phyloP scores from a whole-genome alignment of 2,888 invertebrate species.

The Dynastes hyllus region DNA sequence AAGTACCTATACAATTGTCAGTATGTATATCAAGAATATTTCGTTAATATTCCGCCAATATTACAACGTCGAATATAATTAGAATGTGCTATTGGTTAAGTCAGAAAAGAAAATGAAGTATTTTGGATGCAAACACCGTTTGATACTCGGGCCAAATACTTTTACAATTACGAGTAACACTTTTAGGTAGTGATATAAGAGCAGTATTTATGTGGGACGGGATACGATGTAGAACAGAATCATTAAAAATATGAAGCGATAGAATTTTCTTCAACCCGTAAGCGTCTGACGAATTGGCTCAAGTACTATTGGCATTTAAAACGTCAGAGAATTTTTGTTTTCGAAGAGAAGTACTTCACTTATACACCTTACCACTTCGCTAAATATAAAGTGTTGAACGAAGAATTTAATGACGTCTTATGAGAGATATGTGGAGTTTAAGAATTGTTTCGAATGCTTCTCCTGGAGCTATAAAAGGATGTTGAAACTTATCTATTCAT shows the following conservation, averaged over 20 bases:
- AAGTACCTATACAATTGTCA: too few species aligned
- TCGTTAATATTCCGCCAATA: too few species aligned
- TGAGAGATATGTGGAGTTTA: too few species aligned
- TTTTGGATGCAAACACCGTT: conserved; percentile 4
- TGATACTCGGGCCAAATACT: conserved; percentile 10
- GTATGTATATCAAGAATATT: too few species aligned
- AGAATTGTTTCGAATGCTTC: too few species aligned
- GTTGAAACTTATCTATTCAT: too few species aligned
- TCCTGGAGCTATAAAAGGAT: too few species aligned
- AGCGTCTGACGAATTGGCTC: too few species aligned
- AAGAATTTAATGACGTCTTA: background rate
- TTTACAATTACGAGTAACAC: conserved; percentile 1
- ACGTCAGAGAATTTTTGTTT: background rate
- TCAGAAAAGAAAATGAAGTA: background rate
- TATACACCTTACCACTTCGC: background rate
- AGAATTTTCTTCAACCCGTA: background rate
- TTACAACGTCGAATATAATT: background rate
- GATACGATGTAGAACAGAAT: background rate
- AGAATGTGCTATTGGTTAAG: background rate
- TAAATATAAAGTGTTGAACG: background rate
- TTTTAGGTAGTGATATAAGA: conserved; percentile 15
- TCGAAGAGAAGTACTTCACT: background rate
- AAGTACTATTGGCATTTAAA: background rate
- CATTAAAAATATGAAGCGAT: background rate
- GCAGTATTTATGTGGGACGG: background rate